Base-by-base conservation (phyloP, 2,113 vertebrate genomes). In the Oncorhynchus gorbuscha region DNA sequence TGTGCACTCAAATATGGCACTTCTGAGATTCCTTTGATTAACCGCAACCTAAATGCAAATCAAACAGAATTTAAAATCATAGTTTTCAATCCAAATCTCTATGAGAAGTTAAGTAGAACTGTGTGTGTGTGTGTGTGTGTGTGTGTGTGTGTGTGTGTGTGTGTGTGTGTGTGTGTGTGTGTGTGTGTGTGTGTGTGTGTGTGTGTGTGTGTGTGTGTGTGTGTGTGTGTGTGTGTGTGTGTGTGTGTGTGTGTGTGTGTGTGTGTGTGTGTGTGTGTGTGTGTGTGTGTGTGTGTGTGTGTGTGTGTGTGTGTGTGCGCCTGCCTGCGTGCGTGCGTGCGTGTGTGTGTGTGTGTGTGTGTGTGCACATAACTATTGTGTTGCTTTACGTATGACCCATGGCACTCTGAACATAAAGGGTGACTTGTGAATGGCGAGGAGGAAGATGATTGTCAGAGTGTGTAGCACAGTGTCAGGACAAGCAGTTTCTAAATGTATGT, bases 401-500 rank as follows among this genome's bases (percentile, higher is more conserved):
- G 81, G 65, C 59, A 68, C 69, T 82, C 76, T 75, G 71, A 20
- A 69, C n/a, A 69, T 72, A 72, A 75, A 55, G 35, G 71, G 62
- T n/a, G 74, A 78, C 75, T 73, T 83, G 82, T 32, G 28, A 51
- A 72, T 70, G 68, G 39, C 55, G 62, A 71, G 78, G 76, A 32
- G 75, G 75, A 80, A 81, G 86, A 86, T 72, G 83, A 78, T 71
- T 75, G 49, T 66, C 24, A 13, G 64, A n/a, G 70, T 39, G 82
- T 81, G 84, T 82, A 92, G 86, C 89, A 82, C 82, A 82, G 86
- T 83, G 86, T 91, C 86, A 87, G 81, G 82, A 49, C 51, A 85
- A 84, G 83, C 86, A 78, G 81, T 86, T 89, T 87, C 91, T 86
- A 87, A 8, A 78, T 91, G 90, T 90, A 81, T 91, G 91, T 92